Evolutionary conservation across 30 jellyfish, hydroid and myxozoan species (phyloP).

Genomic region (Chrysaora quinquecirrha): DNA sequence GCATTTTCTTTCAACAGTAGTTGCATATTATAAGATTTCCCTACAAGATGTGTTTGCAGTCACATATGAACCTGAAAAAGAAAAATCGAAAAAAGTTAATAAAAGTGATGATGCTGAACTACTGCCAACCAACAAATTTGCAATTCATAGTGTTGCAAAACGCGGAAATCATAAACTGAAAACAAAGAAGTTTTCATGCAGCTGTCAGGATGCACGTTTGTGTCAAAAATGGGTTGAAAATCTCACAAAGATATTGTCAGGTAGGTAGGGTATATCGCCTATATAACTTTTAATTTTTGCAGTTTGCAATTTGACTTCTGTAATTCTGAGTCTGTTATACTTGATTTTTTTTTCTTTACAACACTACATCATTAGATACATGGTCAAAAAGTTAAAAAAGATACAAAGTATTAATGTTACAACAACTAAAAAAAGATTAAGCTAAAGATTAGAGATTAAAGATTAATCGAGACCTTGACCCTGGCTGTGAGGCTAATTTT

Average conservation of each 20-base stretch:
- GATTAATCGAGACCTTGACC: not conserved
- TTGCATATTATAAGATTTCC: not conserved
- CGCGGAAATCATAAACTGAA: not conserved
- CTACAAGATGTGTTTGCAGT: not conserved
- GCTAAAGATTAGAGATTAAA: not conserved
- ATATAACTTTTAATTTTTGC: too few relatives aligned
- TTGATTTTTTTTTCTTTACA: not conserved
- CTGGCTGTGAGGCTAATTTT: too few relatives aligned
- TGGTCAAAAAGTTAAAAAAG: not conserved
- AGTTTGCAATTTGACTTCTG: too few relatives aligned
- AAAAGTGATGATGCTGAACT: not conserved
- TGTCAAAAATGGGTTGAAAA: constrained; percentile 83
- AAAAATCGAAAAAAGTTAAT: too few relatives aligned
- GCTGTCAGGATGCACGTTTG: constrained; percentile 33
- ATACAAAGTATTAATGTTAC: not conserved
- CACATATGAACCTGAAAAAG: not conserved
- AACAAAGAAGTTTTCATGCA: constrained; percentile 42
- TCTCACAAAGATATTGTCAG: constrained; percentile 14
- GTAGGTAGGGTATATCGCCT: too few relatives aligned
- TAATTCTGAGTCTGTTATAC: not conserved
- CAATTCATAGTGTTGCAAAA: not conserved
- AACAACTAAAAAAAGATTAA: not conserved
- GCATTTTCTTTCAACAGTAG: not conserved
- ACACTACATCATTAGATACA: too few relatives aligned
- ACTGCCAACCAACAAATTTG: not conserved